Evolutionary conservation across 2,797 vertebrate genomes (phyloP), one percentile per base, ranked within the genome.

Genomic region (Pelodytes ibericus): DNA sequence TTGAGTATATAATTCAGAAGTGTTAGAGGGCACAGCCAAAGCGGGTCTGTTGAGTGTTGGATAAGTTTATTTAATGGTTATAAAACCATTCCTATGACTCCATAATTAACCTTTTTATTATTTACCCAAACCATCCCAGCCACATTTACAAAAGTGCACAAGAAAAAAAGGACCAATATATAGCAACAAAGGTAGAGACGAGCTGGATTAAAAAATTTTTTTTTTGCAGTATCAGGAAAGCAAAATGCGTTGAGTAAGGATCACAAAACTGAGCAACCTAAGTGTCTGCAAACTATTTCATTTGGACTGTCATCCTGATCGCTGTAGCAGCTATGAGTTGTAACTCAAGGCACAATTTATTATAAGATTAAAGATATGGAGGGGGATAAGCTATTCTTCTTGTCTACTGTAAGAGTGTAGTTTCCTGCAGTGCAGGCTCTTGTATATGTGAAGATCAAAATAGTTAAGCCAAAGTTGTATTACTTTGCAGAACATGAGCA

Each of bases 151-250:
- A 51, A 59, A 49, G 39, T 75, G 64, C 73, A 75, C 73, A 75
- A 68, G 30, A 53, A 26, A 68, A n/a, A 26, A 61, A 58, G 83
- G 85, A 86, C 86, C 82, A 84, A 85, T 36, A 6, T 36, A 36
- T 36, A 11, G 11, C 33, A 36, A 6, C 33, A 5, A 36, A 36
- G 5, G n/a, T n/a, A n/a, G 81, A n/a, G 26, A 36, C 31, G 26
- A 44, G 59, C 44, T 22, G 27, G 29, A 2, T 33, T 30, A 10
- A 36, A 39, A 25, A 22, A 18, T 7, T 24, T 4, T 22, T 36
- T 36, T 36, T 24, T 30, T 63, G 31, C 71, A 77, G 60, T 81
- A 80, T 70, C 70, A 84, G 75, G 60, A 61, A 61, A 29, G 0
- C 0, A 10, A 61, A 6, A 72, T 31, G 68, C 80, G 27, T 82